Evolutionary conservation across 2,797 vertebrate species (phyloP), one percentile per base, ranked within the genome.

Genomic region (Thaleichthys pacificus): DNA sequence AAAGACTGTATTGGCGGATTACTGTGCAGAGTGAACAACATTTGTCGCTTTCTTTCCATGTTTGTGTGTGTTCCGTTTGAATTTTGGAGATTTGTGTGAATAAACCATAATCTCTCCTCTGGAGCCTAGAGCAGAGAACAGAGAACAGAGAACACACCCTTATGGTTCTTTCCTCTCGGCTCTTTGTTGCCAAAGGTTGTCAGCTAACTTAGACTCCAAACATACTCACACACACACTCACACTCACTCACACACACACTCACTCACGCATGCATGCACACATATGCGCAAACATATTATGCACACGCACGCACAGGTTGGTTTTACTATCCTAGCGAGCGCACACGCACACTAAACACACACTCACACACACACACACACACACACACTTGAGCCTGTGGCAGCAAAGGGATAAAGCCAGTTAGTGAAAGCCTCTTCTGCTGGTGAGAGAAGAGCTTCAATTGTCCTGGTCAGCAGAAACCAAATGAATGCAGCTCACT

Each of bases 61-160:
- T 32, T 21, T 57, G 35, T 14, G 24, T 47, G 4, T 15, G 17
- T 4, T 30, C 0, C 3, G 28, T 30, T 30, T 4, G 28, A 30
- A 30, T 30, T 30, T 30, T 2, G 28, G 28, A 49, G 24, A 60
- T 62, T 61, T 75, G 75, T 82, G 80, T 84, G 74, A 78, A 79
- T 79, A 83, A 77, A 85, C 85, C 77, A 71, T 82, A 66, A 87
- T 87, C 83, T 85, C 85, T 87, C 87, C 83, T 80, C 81, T 80
- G 82, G 82, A 83, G 68, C 74, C 81, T 80, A 80, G 78, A 85
- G 85, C 86, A 74, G 24, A 24, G 70, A 74, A 65, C 54, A 26
- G n/a, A n/a, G n/a, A n/a, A n/a, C 69, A 81, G 76, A 80, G 70
- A 74, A 65, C 54, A 26, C 21, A 61, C 72, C 71, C 69, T 83